Base-by-base conservation (phyloP, 2,113 vertebrate genomes). In the Todiramphus chloris region DNA sequence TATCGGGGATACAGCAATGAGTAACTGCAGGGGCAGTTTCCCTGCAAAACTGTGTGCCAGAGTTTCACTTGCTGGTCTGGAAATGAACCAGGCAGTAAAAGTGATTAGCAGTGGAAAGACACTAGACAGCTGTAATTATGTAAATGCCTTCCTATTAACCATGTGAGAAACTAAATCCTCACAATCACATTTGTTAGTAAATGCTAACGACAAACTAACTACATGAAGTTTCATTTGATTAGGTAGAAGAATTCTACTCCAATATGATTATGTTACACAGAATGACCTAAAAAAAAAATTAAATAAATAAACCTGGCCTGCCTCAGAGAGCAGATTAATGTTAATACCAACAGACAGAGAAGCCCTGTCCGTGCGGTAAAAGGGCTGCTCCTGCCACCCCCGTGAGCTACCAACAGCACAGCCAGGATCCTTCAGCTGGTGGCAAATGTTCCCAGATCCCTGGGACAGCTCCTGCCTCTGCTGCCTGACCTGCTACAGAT, bases 161-260 rank as follows among this genome's bases (percentile, higher is more conserved):
- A 93, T 96, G 96, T 96, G 95, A 98, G 97, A 97, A 97, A 96
- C 97, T 97, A 97, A 98, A 98, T 96, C 94, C 96, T 96, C 89
- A 92, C 97, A 98, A 98, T 98, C 96, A 93, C 97, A 98, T 98
- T 96, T 73, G 79, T 97, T 97, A 95, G 95, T 96, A 97, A 97
- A 98, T 97, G 97, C 92, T 98, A 98, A 98, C 82, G 98, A 97
- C 97, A 98, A 98, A 95, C 96, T 97, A 98, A 97, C 97, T 97
- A 81, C 97, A 97, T 97, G 94, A 97, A 96, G 92, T 91, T 98
- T 95, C 73, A 58, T 98, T 97, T 97, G 97, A 98, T 98, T 98
- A 98, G 96, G 76, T 90, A 95, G 97, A 93, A 98, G 95, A 97
- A 97, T 98, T 95, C 95, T 89, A 97, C 95, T 97, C 90, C 89